Percentiles rank a stretch among this genome's conserved stretches.
Evolutionary conservation across 2,797 vertebrate genomes (phyloP).

Genomic region (Microctenopoma steveboyesi): DNA sequence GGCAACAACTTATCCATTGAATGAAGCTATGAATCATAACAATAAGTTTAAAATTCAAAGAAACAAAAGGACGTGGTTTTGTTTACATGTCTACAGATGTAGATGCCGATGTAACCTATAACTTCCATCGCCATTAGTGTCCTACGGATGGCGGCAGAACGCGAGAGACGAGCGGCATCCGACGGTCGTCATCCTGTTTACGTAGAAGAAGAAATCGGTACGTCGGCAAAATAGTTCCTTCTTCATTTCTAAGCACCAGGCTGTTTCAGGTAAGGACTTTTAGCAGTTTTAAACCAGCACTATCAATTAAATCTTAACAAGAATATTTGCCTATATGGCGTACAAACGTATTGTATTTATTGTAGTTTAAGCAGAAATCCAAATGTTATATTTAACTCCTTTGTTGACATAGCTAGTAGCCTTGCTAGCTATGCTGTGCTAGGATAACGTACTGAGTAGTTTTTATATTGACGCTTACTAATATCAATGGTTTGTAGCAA

Average conservation of each 20-base stretch:
- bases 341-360: not conserved
- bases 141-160: slow-evolving; percentile 39
- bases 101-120: too few relatives aligned
- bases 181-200: not conserved
- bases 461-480: slow-evolving; percentile 16
- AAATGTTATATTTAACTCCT: not conserved
- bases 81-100: too few relatives aligned
- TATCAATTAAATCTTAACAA: not conserved
- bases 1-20: too few relatives aligned
- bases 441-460: not conserved
- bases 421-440: slow-evolving; percentile 3
- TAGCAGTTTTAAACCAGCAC: not conserved
- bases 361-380: not conserved
- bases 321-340: not conserved
- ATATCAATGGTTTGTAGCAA: not conserved
- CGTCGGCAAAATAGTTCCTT: slow-evolving; percentile 57
- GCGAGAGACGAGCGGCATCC: rapidly evolving
- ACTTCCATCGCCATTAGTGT: not conserved
- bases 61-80: too few relatives aligned
- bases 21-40: too few relatives aligned
- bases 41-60: too few relatives aligned
- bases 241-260: slow-evolving; percentile 28
- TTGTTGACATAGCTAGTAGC: slow-evolving; percentile 23
- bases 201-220: slow-evolving; percentile 70
- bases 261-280: slow-evolving; percentile 33